Evolutionary conservation across 2,888 invertebrate species (phyloP), one percentile per base, ranked within the genome.

Genomic region (Rhamnusium bicolor): DNA sequence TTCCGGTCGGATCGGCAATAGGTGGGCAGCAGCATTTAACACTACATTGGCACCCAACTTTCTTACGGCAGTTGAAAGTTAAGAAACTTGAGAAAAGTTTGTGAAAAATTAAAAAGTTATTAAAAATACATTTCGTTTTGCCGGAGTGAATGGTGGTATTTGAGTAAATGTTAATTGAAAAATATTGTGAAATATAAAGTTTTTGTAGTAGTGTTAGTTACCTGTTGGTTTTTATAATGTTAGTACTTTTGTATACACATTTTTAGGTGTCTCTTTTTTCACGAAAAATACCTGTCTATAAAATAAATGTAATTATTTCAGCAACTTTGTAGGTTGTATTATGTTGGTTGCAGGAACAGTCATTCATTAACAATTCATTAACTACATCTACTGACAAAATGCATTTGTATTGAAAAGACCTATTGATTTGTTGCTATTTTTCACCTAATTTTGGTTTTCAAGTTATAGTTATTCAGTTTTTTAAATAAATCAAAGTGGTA

Each of bases 11-110:
- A 24, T 63, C 63, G 63, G 47, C 10, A 51, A 21, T 27, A 51
- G 27, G 63, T 63, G 63, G 63, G 63, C 27, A 24, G 63, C 21
- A 63, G 12, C 63, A 47, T 24, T 49, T 49, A 63, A 63, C 63
- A 27, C 49, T 49, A 46, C 27, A 54, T 54, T 32, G 49, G 21
- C 49, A 49, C 49, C 24, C 51, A 53, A 53, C 29, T 65, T 65
- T 29, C 32, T 65, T 32, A 14, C 51, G 29, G 65, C 51, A 65
- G 65, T 65, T 40, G 29, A 65, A 65, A 65, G 29, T 65, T 27
- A 12, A 19, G 27, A 14, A 32, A 53, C 53, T 65, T 32, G 4
- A 16, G 27, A 27, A 63, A 63, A 63, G 49, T 63, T 51, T 63
- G 24, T 16, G 63, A 4, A 16, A 51, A 49, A 10, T 21, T 12